Evolutionary conservation across 1,140 invertebrate species (phyloP).

Genomic region (Drosophila ogumai): DNA sequence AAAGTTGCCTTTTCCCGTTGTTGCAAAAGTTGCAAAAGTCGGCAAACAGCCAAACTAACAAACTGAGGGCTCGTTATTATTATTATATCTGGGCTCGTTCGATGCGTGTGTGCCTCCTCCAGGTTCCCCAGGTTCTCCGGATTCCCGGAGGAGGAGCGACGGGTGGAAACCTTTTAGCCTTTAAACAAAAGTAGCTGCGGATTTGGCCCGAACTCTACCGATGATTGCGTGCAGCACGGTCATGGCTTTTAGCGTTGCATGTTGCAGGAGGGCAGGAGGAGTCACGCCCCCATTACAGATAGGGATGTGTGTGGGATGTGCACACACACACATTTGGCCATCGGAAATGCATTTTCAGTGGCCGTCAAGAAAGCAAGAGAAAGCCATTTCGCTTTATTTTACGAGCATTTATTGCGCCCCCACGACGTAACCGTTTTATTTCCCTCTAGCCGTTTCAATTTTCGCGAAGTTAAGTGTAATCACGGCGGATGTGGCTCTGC

Average conservation of each 20-base stretch:
- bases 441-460: constrained; percentile 68
- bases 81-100: constrained; percentile 70
- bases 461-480: constrained; percentile 64
- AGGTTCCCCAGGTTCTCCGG: background rate
- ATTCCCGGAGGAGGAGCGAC: background rate
- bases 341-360: constrained; percentile 79
- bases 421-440: constrained; percentile 53
- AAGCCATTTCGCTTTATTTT: constrained; percentile 79
- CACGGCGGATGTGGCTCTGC: constrained; percentile 34
- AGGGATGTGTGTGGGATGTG: background rate
- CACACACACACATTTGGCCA: constrained; percentile 29
- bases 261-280: constrained; percentile 28
- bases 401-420: constrained; percentile 70
- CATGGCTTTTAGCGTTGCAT: constrained; percentile 74
- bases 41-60: constrained; percentile 70
- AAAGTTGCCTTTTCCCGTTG: constrained; percentile 34
- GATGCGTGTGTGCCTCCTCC: constrained; percentile 50
- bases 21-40: constrained; percentile 70
- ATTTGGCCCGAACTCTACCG: constrained; percentile 51
- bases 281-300: constrained; percentile 55
- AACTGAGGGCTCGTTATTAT: constrained; percentile 74
- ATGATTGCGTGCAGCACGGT: constrained; percentile 73
- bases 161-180: constrained; percentile 58
- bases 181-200: constrained; percentile 74
- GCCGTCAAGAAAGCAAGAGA: constrained; percentile 79